These are phyloP conservation scores for Bombycilla garrulus DNA, from an alignment of 2,113 vertebrate species.

Conservation along the genomic window DNA sequence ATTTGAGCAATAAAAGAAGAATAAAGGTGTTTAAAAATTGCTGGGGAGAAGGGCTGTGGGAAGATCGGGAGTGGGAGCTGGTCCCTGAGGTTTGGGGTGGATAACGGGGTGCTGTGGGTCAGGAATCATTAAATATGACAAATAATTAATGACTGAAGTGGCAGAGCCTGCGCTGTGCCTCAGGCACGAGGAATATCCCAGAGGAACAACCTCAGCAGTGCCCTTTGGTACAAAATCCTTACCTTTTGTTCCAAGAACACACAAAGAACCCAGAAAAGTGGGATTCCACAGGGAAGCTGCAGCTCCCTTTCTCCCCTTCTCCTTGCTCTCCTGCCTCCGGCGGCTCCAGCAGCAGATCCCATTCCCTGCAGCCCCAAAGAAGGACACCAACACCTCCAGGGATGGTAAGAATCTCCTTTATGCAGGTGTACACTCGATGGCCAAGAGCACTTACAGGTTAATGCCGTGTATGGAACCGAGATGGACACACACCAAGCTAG, in stretches of 20 bases:
- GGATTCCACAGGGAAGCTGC: neutral
- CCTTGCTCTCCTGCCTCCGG: neutral
- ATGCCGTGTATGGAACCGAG: neutral
- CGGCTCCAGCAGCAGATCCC: neutral
- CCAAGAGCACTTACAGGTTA: slow-evolving; percentile 54
- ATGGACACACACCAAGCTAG: slow-evolving; percentile 18
- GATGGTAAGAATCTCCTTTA: slow-evolving; percentile 46
- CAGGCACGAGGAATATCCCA: neutral
- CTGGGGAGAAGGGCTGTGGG: neutral
- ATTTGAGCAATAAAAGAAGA: neutral
- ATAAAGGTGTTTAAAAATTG: neutral
- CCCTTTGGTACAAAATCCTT: neutral
- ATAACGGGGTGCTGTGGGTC: rapidly evolving
- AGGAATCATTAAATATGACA: rapidly evolving
- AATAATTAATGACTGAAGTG: neutral
- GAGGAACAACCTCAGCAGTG: neutral
- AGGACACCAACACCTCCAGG: neutral
- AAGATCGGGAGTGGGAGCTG: neutral
- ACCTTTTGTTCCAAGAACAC: neutral
- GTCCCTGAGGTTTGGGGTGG: neutral
- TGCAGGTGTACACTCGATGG: slow-evolving; percentile 26
- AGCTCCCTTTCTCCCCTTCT: neutral
- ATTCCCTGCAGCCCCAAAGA: neutral
- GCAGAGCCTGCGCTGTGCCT: neutral
- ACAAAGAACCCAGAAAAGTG: neutral